Evolutionary conservation across 2,888 invertebrate species (phyloP).

Genomic region (Auanema sp.): DNA sequence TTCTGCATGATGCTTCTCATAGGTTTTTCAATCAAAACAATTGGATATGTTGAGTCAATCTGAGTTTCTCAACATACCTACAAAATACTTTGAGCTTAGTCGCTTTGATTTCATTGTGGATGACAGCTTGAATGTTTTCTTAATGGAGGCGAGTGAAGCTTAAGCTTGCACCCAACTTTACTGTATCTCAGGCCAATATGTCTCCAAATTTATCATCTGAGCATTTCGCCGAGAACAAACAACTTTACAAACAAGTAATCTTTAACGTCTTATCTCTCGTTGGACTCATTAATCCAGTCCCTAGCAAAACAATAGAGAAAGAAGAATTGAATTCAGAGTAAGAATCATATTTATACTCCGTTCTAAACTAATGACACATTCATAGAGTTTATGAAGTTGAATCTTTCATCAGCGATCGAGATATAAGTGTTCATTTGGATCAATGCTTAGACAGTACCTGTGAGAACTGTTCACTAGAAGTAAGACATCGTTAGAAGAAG

Average conservation of each 20-base stretch:
- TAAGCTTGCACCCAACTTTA: not conserved
- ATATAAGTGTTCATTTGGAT: not conserved
- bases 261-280: constrained; percentile 81
- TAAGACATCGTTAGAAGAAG: not conserved
- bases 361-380: not conserved
- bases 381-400: not conserved
- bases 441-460: not conserved
- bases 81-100: constrained; percentile 85
- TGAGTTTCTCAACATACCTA: constrained; percentile 19
- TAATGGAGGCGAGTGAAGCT: constrained; percentile 75
- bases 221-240: constrained; percentile 82
- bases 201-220: constrained; percentile 92
- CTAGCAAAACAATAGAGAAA: constrained; percentile 17
- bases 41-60: constrained; percentile 42
- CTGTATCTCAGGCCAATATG: constrained; percentile 80
- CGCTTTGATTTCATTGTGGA: constrained; percentile 91
- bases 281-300: constrained; percentile 70
- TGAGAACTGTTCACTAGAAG: constrained; percentile 4
- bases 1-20: too few species aligned
- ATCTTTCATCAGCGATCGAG: too few species aligned
- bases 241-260: constrained; percentile 84
- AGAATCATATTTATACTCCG: too few species aligned
- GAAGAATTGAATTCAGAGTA: constrained; percentile 18
- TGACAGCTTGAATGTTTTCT: constrained; percentile 79
- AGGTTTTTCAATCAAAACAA: constrained; percentile 52